Evolutionary conservation across 1,140 invertebrate genomes (phyloP).

Genomic region (Tetranychus cinnabarinus): DNA sequence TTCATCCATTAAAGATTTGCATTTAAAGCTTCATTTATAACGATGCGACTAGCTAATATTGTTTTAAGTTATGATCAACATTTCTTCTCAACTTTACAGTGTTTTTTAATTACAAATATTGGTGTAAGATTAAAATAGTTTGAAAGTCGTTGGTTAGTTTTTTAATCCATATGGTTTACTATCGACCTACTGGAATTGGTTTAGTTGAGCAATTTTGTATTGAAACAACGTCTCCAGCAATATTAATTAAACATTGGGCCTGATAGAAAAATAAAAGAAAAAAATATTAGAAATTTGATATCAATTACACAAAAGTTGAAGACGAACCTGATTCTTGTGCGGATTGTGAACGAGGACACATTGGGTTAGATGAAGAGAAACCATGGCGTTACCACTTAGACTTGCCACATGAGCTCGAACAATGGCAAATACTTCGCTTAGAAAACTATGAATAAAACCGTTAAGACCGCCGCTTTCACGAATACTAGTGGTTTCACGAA

Average conservation of each 20-base stretch:
- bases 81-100: too few species aligned
- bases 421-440: conserved; percentile 70
- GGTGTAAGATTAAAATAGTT: too few species aligned
- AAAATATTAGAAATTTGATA: neutral
- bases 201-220: conserved; percentile 6
- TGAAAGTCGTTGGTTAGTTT: too few species aligned
- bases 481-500: conserved; percentile 41
- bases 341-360: conserved; percentile 67
- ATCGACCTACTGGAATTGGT: too few species aligned
- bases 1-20: too few species aligned
- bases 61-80: too few species aligned
- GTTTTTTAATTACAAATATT: too few species aligned
- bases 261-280: conserved; percentile 23
- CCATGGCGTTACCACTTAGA: conserved; percentile 78
- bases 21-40: too few species aligned
- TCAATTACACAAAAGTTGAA: conserved; percentile 2
- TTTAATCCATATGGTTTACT: too few species aligned
- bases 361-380: conserved; percentile 76
- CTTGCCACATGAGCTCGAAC: conserved; percentile 73
- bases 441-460: conserved; percentile 69
- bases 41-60: too few species aligned
- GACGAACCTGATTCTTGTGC: conserved; percentile 75
- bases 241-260: conserved; percentile 79
- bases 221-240: conserved; percentile 68
- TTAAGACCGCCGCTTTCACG: conserved; percentile 54